phyloP scores from a whole-genome alignment of 2,797 vertebrate species.

The Neosalanx taihuensis region DNA sequence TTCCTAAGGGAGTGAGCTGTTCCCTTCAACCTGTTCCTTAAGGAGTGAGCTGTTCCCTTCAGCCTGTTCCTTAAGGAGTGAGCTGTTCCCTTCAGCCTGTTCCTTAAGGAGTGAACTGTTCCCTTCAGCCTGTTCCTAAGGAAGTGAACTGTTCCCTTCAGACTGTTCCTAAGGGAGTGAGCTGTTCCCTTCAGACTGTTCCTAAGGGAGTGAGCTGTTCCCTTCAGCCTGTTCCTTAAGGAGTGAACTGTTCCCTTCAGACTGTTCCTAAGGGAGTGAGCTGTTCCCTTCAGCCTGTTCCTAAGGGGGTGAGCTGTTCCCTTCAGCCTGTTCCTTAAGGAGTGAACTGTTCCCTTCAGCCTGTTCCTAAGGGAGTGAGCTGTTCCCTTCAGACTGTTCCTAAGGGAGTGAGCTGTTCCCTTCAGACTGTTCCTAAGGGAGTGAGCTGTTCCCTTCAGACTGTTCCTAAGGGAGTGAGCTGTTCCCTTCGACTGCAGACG shows the following conservation, averaged over 20 bases:
- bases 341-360: conserved; percentile 4
- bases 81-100: background rate
- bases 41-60: conserved; percentile 2
- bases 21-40: background rate
- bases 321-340: background rate
- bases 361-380: background rate
- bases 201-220: background rate
- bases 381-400: background rate
- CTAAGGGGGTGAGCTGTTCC: background rate
- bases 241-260: conserved; percentile 2
- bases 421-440: background rate
- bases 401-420: background rate
- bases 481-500: conserved; percentile 1
- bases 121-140: background rate
- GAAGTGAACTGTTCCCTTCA: conserved; percentile 8
- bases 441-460: conserved; percentile 1
- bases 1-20: background rate
- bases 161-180: background rate
- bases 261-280: background rate
- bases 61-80: background rate
- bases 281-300: background rate
- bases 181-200: background rate
- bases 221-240: background rate
- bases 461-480: background rate
- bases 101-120: background rate